Base-by-base conservation (phyloP, 1,140 invertebrate genomes). In the Brachionus asplanchnoidis region DNA sequence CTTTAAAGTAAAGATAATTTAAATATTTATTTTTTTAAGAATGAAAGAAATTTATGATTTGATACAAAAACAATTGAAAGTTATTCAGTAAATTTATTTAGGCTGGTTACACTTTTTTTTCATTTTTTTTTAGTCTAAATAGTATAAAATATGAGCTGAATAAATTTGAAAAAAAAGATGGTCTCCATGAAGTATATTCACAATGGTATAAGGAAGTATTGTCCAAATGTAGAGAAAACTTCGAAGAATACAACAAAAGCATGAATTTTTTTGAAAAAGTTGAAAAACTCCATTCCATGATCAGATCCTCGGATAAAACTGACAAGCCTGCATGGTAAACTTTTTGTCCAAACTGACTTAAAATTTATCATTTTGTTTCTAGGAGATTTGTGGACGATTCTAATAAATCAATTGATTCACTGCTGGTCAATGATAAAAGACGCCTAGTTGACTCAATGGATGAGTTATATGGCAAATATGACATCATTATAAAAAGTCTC, bases 161-260 rank as follows among this genome's bases (percentile, higher is more conserved):
- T 20, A 73, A 73, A 73, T 42, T 73, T n/a, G 68, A 73, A 20
- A 73, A 73, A 73, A 73, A 73, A 73, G 68, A 73, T 73, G 68
- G 68, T 73, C n/a, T 73, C 5, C 9, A 42, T 7, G 68, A 73
- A 42, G 68, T 17, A 1, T 73, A 73, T 20, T 40, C 68, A 9
- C 68, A 44, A 73, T 73, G 68, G 68, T 73, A 44, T 9, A 73
- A 73, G 17, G 68, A 73, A 73, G 68, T 73, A 9, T 42, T 73
- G 20, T 40, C 68, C 4, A 73, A 73, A 42, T 73, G 68, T 20
- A 73, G 44, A 73, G 7, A 40, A 40, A 73, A 42, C 36, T 73
- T 73, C 40, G 68, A 73, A n/a, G 68, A 73, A 1, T 73, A 73
- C 17, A 73, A 73, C 32, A 73, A 73, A 42, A 73, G 68, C 17